A percentile compares a stretch with the other conserved stretches of the same genome.
These are phyloP conservation scores for Sapajus apella DNA, from an alignment of 2,113 vertebrate species.

Conservation along the genomic window DNA sequence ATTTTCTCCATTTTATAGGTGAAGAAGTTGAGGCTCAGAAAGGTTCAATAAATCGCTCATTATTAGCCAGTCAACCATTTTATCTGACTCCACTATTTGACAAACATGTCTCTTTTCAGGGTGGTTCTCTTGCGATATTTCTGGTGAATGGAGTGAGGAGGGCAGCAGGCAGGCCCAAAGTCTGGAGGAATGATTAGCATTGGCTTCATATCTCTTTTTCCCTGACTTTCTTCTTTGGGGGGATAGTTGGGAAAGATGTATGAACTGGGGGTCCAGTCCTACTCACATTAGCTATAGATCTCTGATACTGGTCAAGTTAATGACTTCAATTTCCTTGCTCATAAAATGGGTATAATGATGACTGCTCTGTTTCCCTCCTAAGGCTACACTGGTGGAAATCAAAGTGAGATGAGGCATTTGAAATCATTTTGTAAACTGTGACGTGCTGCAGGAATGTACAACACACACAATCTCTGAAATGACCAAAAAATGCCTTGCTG, in stretches of 20 bases:
- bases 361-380: neutral
- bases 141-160: neutral
- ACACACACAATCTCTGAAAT: neutral
- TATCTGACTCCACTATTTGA: neutral
- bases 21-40: neutral
- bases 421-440: neutral
- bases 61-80: neutral
- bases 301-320: neutral
- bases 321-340: neutral
- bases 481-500: neutral
- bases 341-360: neutral
- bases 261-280: neutral
- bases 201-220: neutral
- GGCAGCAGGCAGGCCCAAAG: neutral
- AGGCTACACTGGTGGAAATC: neutral
- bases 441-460: neutral
- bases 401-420: neutral
- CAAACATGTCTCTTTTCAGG: constrained; percentile 9
- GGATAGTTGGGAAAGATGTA: neutral
- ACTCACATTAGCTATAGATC: neutral
- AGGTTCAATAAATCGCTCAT: neutral
- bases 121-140: neutral
- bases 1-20: neutral
- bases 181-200: neutral
- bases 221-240: neutral